phyloP scores from a whole-genome alignment of 2,888 invertebrate species.

The Hydraecia micacea region DNA sequence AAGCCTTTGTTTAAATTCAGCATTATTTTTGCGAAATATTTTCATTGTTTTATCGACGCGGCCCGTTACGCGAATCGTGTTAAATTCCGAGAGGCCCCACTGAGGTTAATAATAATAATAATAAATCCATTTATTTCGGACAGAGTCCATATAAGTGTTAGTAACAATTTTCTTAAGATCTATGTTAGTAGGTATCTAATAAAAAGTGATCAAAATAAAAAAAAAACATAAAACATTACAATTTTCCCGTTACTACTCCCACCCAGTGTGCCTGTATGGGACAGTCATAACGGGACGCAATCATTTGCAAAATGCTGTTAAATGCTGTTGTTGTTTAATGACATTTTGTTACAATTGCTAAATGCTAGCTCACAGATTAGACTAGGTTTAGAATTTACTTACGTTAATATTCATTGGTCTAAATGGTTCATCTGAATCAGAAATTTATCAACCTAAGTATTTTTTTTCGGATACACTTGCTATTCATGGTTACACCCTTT shows the following conservation, averaged over 20 bases:
- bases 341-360: constrained; percentile 41
- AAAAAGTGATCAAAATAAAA: no score
- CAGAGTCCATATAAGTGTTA: no score
- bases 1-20: constrained; percentile 51
- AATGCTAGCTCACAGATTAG: constrained; percentile 33
- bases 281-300: no score
- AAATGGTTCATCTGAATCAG: not conserved
- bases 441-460: not conserved
- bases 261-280: no score
- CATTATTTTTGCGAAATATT: constrained; percentile 61
- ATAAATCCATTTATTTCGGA: no score
- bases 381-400: constrained; percentile 7
- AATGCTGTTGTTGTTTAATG: no score
- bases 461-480: not conserved
- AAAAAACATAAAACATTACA: no score
- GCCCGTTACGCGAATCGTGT: constrained; percentile 47
- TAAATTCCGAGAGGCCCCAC: constrained; percentile 36
- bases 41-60: constrained; percentile 61
- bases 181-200: no score
- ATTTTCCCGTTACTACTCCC: no score
- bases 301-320: no score
- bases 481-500: not conserved
- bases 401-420: not conserved
- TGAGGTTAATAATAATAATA: no score
- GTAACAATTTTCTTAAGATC: no score